Evolutionary conservation across 2,888 invertebrate genomes (phyloP).

Genomic region (Cheilosia vernalis): DNA sequence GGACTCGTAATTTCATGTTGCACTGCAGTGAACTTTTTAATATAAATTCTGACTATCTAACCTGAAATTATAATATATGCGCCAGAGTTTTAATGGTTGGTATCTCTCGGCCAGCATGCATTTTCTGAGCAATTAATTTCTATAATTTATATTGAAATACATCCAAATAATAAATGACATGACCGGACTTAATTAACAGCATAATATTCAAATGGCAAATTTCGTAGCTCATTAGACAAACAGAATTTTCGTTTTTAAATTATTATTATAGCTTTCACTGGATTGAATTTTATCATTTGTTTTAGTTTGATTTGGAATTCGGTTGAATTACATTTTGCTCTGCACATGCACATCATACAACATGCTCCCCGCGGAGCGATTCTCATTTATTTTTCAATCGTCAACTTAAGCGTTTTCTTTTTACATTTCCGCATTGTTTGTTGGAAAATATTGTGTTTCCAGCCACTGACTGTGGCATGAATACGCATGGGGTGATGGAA

Average conservation of each 20-base stretch:
- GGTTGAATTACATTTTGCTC: constrained; percentile 7
- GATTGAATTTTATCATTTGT: not conserved
- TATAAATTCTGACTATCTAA: too few relatives aligned
- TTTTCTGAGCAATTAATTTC: too few relatives aligned
- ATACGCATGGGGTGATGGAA: not conserved
- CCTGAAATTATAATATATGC: too few relatives aligned
- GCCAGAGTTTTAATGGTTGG: too few relatives aligned
- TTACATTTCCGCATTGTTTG: constrained; percentile 24
- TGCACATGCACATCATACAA: not conserved
- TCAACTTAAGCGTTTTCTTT: constrained; percentile 18
- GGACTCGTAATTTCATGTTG: too few relatives aligned
- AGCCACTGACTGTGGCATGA: not conserved
- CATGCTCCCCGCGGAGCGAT: not conserved
- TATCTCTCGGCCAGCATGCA: too few relatives aligned
- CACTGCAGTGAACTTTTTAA: too few relatives aligned
- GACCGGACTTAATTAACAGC: not conserved
- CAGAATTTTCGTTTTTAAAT: not conserved
- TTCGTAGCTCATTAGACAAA: not conserved
- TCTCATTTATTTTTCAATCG: constrained; percentile 37
- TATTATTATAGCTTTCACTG: not conserved
- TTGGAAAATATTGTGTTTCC: constrained; percentile 29
- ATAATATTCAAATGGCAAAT: not conserved
- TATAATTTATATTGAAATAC: too few relatives aligned
- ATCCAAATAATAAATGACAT: too few relatives aligned
- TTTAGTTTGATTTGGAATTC: constrained; percentile 26